phyloP scores from a whole-genome alignment of 1,140 invertebrate genomes.

The Leptopilina clavipes region DNA sequence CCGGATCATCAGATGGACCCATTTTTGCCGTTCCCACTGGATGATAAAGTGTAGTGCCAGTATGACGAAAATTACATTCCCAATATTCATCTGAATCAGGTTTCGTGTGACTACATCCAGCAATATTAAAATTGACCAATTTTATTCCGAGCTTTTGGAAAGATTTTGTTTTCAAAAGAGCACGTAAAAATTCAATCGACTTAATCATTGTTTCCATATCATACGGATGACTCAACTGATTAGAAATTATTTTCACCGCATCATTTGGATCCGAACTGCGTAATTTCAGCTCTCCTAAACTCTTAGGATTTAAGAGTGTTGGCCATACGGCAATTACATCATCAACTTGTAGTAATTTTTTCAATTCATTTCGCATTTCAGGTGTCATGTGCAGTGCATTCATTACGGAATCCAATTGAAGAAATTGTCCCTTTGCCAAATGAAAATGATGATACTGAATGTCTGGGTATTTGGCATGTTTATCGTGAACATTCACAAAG shows the following conservation, averaged over 20 bases:
- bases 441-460: conserved; percentile 57
- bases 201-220: conserved; percentile 71
- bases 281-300: conserved; percentile 76
- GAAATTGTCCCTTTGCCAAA: conserved; percentile 45
- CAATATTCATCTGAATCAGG: conserved; percentile 73
- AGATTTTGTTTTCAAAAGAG: conserved; percentile 51
- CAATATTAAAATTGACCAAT: conserved; percentile 41
- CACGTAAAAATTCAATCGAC: conserved; percentile 47
- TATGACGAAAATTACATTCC: conserved; percentile 73
- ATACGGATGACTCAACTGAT: conserved; percentile 77
- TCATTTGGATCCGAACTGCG: conserved; percentile 77
- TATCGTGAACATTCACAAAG: conserved; percentile 61
- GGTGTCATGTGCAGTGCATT: conserved; percentile 47
- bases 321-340: conserved; percentile 64
- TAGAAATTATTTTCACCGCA: conserved; percentile 82
- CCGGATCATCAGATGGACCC: conserved; percentile 70
- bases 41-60: conserved; percentile 72
- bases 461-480: conserved; percentile 61
- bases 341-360: conserved; percentile 45
- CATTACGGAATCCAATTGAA: conserved; percentile 31
- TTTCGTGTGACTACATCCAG: conserved; percentile 51
- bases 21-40: conserved; percentile 75
- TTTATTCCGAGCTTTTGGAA: conserved; percentile 59
- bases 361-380: conserved; percentile 49
- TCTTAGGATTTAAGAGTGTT: conserved; percentile 75